These are phyloP conservation scores for Iphiclides podalirius DNA, from an alignment of 2,888 invertebrate species.

Conservation along the genomic window DNA sequence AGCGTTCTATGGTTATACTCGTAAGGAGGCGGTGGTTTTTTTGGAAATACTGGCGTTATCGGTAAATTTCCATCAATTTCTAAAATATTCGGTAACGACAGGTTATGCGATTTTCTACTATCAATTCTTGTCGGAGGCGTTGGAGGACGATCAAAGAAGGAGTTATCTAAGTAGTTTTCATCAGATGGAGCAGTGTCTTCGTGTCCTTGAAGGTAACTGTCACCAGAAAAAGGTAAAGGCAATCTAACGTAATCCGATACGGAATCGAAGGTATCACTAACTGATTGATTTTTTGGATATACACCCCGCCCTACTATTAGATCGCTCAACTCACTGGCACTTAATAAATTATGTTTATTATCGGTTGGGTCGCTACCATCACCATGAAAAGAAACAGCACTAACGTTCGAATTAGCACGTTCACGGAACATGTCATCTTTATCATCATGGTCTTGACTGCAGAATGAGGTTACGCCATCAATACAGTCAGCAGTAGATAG, in stretches of 20 bases:
- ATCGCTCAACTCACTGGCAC: slow-evolving; percentile 91
- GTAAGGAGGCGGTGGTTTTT: slow-evolving; percentile 85
- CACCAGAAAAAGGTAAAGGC: slow-evolving; percentile 79
- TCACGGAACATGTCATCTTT: slow-evolving; percentile 79
- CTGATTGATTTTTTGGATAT: slow-evolving; percentile 86
- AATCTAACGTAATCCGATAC: slow-evolving; percentile 94
- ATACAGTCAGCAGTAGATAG: slow-evolving; percentile 73
- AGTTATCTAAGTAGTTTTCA: slow-evolving; percentile 70
- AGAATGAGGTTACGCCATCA: slow-evolving; percentile 59
- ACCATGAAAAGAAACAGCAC: slow-evolving; percentile 90
- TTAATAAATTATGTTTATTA: slow-evolving; percentile 86
- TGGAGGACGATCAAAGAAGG: slow-evolving; percentile 81
- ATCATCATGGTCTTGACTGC: slow-evolving; percentile 62
- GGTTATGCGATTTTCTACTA: slow-evolving; percentile 74
- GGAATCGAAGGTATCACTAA: slow-evolving; percentile 92
- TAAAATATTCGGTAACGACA: slow-evolving; percentile 70
- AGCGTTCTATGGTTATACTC: slow-evolving; percentile 82
- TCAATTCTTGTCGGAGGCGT: slow-evolving; percentile 86
- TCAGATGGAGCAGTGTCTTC: slow-evolving; percentile 82
- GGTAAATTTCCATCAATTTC: slow-evolving; percentile 53
- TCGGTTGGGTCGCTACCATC: slow-evolving; percentile 95
- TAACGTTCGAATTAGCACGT: slow-evolving; percentile 88
- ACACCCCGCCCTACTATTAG: slow-evolving; percentile 89
- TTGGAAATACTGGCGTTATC: slow-evolving; percentile 45
- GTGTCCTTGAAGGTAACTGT: slow-evolving; percentile 80